phyloP scores from a whole-genome alignment of 2,888 invertebrate species.

The Lottia scabra region DNA sequence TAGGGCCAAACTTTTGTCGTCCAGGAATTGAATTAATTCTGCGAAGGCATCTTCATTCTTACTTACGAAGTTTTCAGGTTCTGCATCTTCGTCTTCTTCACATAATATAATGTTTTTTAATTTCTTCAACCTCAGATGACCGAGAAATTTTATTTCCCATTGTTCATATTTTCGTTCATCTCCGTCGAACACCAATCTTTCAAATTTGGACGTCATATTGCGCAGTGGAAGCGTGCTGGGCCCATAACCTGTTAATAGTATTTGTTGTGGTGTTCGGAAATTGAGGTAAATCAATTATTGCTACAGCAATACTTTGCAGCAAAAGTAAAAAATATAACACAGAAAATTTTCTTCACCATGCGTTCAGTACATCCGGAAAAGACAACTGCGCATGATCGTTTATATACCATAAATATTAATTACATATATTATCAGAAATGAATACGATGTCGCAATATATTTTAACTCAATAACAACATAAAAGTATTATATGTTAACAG shows the following conservation, averaged over 20 bases:
- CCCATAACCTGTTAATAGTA: slow-evolving; percentile 30
- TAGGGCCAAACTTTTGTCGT: slow-evolving; percentile 31
- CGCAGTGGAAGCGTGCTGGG: slow-evolving; percentile 13
- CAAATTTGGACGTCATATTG: slow-evolving; percentile 7
- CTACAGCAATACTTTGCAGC: not conserved
- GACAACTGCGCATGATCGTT: too few species aligned
- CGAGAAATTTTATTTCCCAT: slow-evolving; percentile 26
- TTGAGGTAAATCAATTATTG: not conserved
- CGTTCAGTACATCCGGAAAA: too few species aligned
- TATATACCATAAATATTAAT: too few species aligned
- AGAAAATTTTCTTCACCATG: not conserved
- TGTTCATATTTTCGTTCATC: slow-evolving; percentile 22
- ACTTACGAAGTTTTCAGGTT: slow-evolving; percentile 5
- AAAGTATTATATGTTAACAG: too few species aligned
- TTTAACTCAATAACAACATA: too few species aligned
- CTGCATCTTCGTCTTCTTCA: not conserved
- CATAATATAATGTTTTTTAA: slow-evolving; percentile 11
- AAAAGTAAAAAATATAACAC: not conserved
- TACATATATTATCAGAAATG: too few species aligned
- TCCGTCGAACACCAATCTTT: slow-evolving; percentile 23
- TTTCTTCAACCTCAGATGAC: slow-evolving; percentile 26
- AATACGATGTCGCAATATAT: too few species aligned
- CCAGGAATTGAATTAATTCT: slow-evolving; percentile 34
- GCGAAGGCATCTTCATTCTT: slow-evolving; percentile 35
- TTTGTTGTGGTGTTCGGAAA: not conserved